Conservation (phyloP, 2,888 invertebrate species). For the Conchocele bisecta region DNA sequence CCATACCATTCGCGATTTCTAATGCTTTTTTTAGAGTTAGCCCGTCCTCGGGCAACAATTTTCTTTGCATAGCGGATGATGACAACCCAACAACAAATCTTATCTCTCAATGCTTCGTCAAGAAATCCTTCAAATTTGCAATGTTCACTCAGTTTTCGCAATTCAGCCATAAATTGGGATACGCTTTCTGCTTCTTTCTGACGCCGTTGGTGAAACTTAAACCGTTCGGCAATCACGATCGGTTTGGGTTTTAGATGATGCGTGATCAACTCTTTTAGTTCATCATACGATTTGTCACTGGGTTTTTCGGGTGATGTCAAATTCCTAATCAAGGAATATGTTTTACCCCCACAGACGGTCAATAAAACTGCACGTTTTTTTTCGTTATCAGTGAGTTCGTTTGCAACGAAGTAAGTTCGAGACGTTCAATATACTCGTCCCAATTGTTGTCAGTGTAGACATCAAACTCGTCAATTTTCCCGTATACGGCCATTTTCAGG, state of each 20-base stretch:
- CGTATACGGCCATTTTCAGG: conserved; percentile 6
- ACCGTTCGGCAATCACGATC: conserved; percentile 29
- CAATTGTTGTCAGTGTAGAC: neutral
- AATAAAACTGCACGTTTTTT: conserved; percentile 34
- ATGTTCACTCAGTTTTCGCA: conserved; percentile 23
- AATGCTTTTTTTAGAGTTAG: conserved; percentile 23
- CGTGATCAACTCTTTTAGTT: conserved; percentile 5
- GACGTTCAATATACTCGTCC: conserved; percentile 30
- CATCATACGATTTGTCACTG: conserved; percentile 15
- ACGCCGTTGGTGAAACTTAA: conserved; percentile 37
- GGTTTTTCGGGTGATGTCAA: conserved; percentile 38
- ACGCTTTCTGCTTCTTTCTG: conserved; percentile 25
- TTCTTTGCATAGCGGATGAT: conserved; percentile 24
- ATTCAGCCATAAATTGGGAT: conserved; percentile 16
- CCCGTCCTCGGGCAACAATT: conserved; percentile 25
- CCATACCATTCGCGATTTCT: conserved; percentile 19
- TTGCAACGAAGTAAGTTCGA: conserved; percentile 36
- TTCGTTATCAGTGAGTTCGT: neutral
- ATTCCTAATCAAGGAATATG: conserved; percentile 8
- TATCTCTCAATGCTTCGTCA: conserved; percentile 32
- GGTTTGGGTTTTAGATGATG: conserved; percentile 29
- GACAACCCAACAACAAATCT: conserved; percentile 37
- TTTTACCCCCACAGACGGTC: conserved; percentile 29
- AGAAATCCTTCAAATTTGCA: conserved; percentile 38
- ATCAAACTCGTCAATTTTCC: conserved; percentile 10